Percentiles rank a stretch among this genome's conserved stretches.
Evolutionary conservation across 1,140 invertebrate species (phyloP).

Genomic region (Procambarus virginalis): DNA sequence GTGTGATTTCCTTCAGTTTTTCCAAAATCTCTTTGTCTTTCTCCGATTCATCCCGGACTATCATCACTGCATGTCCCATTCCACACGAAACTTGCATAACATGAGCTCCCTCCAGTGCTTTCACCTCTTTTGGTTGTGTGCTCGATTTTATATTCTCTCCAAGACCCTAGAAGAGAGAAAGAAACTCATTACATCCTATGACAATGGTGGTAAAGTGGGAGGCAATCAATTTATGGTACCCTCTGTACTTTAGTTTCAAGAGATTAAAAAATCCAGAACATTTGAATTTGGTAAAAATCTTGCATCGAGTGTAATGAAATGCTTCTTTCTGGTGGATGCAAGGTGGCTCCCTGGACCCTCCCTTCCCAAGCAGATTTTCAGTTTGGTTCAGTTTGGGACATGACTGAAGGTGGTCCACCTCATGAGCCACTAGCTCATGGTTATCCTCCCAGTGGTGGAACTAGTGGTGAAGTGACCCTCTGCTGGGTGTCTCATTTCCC

Average conservation of each 20-base stretch:
- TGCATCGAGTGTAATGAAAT: too few species aligned
- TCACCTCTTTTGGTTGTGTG: slow-evolving; percentile 52
- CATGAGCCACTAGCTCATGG: too few species aligned
- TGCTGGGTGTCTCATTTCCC: too few species aligned
- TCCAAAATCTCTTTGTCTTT: slow-evolving; percentile 55
- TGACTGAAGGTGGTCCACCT: too few species aligned
- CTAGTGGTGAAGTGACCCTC: too few species aligned
- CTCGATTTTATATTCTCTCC: slow-evolving; percentile 50
- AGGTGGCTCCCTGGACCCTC: too few species aligned
- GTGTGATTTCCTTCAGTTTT: slow-evolving; percentile 53
- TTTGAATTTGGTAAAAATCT: background rate
- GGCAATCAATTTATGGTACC: too few species aligned
- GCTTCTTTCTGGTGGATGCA: too few species aligned
- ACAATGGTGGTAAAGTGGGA: background rate
- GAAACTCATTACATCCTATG: background rate
- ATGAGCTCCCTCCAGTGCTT: slow-evolving; percentile 45
- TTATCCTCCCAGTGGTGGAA: too few species aligned
- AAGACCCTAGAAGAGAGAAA: slow-evolving; percentile 36
- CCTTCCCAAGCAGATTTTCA: too few species aligned
- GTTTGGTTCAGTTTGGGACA: too few species aligned
- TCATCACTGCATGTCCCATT: slow-evolving; percentile 48
- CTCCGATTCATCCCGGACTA: slow-evolving; percentile 48
- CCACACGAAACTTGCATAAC: slow-evolving; percentile 53
- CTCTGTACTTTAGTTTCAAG: too few species aligned
- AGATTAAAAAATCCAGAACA: background rate